A percentile compares a stretch with the other conserved stretches of the same genome.
These are phyloP conservation scores for Papilio demoleus DNA, from an alignment of 2,888 invertebrate species.

Conservation along the genomic window DNA sequence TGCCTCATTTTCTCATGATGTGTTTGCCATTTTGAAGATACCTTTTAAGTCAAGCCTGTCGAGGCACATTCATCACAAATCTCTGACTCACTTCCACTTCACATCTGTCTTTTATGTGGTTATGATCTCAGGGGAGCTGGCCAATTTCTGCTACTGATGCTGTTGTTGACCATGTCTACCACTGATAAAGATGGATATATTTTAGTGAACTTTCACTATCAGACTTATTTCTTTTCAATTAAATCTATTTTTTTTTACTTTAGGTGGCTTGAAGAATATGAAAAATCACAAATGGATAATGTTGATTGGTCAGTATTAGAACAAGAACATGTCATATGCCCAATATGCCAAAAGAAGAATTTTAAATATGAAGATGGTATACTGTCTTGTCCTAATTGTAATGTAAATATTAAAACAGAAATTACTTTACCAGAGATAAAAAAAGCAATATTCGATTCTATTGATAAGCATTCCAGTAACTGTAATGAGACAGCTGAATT, in stretches of 20 bases:
- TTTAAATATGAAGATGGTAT: constrained; percentile 52
- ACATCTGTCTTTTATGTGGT: no score
- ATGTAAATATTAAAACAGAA: constrained; percentile 57
- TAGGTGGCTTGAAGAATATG: constrained; percentile 75
- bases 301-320: constrained; percentile 72
- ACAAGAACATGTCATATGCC: constrained; percentile 75
- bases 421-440: constrained; percentile 61
- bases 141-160: no score
- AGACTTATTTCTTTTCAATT: neutral
- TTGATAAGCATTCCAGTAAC: constrained; percentile 62
- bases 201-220: no score
- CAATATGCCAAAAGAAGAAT: constrained; percentile 76
- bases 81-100: no score
- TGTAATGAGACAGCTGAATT: constrained; percentile 66
- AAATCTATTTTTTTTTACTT: constrained; percentile 36
- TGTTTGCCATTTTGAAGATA: no score
- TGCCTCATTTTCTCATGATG: no score
- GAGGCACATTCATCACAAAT: no score
- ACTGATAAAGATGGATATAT: no score
- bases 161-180: no score
- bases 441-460: constrained; percentile 53
- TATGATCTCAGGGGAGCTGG: no score
- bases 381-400: constrained; percentile 68
- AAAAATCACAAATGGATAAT: constrained; percentile 66
- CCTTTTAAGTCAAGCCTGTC: no score